Evolutionary conservation across 2,113 vertebrate species (phyloP), one percentile per base, ranked within the genome.

Genomic region (Labeo catla): DNA sequence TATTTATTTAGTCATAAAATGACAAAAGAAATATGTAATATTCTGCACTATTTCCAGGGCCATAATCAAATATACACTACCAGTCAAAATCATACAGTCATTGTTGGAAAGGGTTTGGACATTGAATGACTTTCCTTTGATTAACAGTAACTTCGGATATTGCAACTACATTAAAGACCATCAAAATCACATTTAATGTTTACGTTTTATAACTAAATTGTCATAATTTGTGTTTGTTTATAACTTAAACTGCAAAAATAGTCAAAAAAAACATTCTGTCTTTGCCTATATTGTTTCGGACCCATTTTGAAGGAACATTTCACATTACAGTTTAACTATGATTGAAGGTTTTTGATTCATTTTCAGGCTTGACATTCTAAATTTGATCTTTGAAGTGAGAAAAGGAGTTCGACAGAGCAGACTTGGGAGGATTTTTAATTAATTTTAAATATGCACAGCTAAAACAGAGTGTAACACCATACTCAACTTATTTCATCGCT

Each of bases 361-460:
- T 65, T 52, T 59, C 15, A 74, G 36, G 57, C 10, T 7, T 19
- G 36, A 11, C 45, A 54, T 16, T 36, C 65, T 81, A n/a, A 76
- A 84, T 68, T 65, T 80, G 28, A 87, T 63, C 57, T 63, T 57
- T 76, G 36, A 66, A 19, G 8, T 70, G 39, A 72, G 8, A 2
- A 43, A 70, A 16, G 12, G 68, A 72, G 68, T 21, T 72, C 8
- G 3, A 57, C 76, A 6, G 23, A 82, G 76, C 6, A 11, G 34
- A 59, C 34, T 1, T 21, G 45, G 34, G 54, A 49, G 47, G 19
- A 39, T 15, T 52, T 66, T 79, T 21, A 34, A 73, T 84, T 82
- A 12, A 77, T 87, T 87, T 57, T 61, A 57, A 57, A 23, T 39
- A 79, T 54, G n/a, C 34, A 19, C n/a, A 80, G 57, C 73, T 72